Evolutionary conservation across 2,888 invertebrate species (phyloP), one percentile per base, ranked within the genome.

Genomic region (Venustoraphidia nigricollis): DNA sequence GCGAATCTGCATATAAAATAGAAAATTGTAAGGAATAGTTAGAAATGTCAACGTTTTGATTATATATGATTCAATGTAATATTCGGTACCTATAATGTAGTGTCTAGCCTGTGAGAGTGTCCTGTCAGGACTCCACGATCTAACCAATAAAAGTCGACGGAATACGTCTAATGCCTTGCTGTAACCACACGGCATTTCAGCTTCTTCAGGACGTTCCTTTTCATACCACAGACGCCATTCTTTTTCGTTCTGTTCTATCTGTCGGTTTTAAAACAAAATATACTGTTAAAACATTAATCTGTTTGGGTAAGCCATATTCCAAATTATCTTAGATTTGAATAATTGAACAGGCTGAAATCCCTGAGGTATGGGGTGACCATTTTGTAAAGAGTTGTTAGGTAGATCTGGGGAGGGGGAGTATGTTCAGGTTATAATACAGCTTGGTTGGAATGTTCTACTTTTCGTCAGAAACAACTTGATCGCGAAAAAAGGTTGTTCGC

Each of bases 121-220:
- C 55, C 95, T 74, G 63, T 96, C 95, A 0, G 94, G 94, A 65
- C 93, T 92, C 94, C 94, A 95, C 0, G 88, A 91, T 57, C 95
- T 85, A 1, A 92, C 70, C 11, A 96, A 68, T 13, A 96, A 66
- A 34, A 85, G 65, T 61, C 91, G 91, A 14, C 92, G 74, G 60
- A 94, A 95, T 0, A 91, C 85, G 61, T 94, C 94, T 36, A 95
- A 69, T 41, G 79, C 77, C 49, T 81, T 82, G 50, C 87, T 83
- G 62, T 92, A 95, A 0, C 89, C 90, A 62, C 90, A 91, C 0
- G 95, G 95, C 48, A 95, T 80, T 35, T 80, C 81, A 61, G 91
- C 91, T 60, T 88, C 86, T 66, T 95, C 95, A 0, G 95, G 95
- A 56, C 83, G 85, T 54, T 93, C 91, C 56, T 86, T 88, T 63